A percentile compares a stretch with the other conserved stretches of the same genome.
Conservation (phyloP, 2,888 invertebrate genomes). For the Dyspetes luteomarginatus region DNA sequence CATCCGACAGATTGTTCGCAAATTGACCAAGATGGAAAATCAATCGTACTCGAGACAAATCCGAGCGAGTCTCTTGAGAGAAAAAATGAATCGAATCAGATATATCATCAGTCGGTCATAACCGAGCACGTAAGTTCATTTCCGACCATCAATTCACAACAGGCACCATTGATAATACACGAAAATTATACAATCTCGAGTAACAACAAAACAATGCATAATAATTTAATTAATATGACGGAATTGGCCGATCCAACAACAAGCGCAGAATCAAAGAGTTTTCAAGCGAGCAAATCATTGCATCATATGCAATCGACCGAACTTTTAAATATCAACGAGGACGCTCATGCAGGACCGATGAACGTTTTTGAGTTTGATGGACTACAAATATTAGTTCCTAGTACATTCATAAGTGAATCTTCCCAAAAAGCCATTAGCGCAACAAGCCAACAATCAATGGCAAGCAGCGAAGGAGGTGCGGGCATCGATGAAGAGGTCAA, state of each 20-base stretch:
- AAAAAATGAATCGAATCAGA: conserved; percentile 66
- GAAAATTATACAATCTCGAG: conserved; percentile 71
- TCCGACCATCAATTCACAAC: conserved; percentile 72
- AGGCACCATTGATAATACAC: conserved; percentile 72
- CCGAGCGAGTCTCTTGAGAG: conserved; percentile 50
- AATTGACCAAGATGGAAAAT: conserved; percentile 67
- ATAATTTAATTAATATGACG: conserved; percentile 74
- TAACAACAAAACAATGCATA: conserved; percentile 56
- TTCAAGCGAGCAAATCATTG: conserved; percentile 75
- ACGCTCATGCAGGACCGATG: conserved; percentile 81
- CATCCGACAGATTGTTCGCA: conserved; percentile 75
- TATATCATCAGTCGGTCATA: conserved; percentile 76
- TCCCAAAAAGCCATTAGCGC: conserved; percentile 82
- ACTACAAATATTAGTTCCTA: conserved; percentile 82
- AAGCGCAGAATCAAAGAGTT: conserved; percentile 77
- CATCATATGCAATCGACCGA: conserved; percentile 79
- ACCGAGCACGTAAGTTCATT: conserved; percentile 75
- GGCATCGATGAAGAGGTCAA: conserved; percentile 82
- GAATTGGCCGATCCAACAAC: conserved; percentile 77
- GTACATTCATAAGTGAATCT: conserved; percentile 82
- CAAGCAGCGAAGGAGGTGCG: conserved; percentile 80
- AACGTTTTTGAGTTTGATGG: conserved; percentile 85
- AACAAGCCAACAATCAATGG: conserved; percentile 81
- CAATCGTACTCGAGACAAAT: conserved; percentile 10
- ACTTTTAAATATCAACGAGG: conserved; percentile 81